Evolutionary conservation across 2,113 vertebrate species (phyloP).

Genomic region (Zosterops lateralis): DNA sequence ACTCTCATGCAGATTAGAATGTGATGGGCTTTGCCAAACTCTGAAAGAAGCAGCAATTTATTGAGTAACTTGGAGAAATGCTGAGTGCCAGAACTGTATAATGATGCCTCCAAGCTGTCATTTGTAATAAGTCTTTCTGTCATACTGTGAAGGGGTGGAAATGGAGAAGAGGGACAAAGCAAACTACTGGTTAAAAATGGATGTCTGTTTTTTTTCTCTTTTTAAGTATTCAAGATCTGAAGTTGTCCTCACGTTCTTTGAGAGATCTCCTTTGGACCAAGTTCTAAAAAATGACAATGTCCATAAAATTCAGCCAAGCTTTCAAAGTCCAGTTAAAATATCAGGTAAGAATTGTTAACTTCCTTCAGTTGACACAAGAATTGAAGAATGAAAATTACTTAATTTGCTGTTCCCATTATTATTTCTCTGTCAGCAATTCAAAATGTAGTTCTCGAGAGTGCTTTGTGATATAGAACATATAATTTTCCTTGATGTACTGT

Average conservation of each 20-base stretch:
- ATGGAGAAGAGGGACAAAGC: neutral
- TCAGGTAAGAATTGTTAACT: slow-evolving; percentile 80
- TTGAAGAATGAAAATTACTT: neutral
- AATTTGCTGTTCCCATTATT: neutral
- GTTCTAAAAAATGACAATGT: slow-evolving; percentile 92
- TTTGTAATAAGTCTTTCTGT: neutral
- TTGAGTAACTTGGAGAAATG: neutral
- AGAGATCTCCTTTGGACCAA: slow-evolving; percentile 94
- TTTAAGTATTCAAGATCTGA: slow-evolving; percentile 93
- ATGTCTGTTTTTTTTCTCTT: neutral
- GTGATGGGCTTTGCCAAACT: neutral
- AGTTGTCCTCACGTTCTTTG: slow-evolving; percentile 96
- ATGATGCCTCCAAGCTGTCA: neutral
- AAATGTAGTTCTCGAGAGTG: neutral
- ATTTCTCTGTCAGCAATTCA: neutral
- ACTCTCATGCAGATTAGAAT: neutral
- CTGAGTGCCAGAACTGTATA: neutral
- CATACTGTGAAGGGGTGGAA: neutral
- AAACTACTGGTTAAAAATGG: neutral
- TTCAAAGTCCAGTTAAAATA: slow-evolving; percentile 92
- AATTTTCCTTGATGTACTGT: neutral
- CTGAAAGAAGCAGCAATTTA: neutral
- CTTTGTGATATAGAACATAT: neutral
- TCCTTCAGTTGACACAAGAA: neutral
- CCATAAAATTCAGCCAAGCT: slow-evolving; percentile 93